phyloP scores from a whole-genome alignment of 1,140 invertebrate species.

The Drosophila pseudoananassae region DNA sequence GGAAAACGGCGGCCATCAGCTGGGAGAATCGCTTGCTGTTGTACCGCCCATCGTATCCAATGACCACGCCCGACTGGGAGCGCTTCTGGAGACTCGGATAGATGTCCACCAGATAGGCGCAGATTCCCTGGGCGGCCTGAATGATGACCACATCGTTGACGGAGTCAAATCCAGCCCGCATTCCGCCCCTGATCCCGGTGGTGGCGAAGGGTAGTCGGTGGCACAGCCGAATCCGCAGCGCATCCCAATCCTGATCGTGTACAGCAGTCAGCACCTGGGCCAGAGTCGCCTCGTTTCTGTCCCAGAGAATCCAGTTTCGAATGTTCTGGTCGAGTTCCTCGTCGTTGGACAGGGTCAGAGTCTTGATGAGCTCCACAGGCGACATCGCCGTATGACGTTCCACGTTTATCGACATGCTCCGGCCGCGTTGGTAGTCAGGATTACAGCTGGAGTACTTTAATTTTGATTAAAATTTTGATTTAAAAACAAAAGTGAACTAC shows the following conservation, averaged over 20 bases:
- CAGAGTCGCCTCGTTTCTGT: slow-evolving; percentile 58
- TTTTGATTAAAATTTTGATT: neutral
- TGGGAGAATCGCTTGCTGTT: slow-evolving; percentile 97
- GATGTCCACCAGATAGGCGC: slow-evolving; percentile 89
- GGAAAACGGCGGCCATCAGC: slow-evolving; percentile 93
- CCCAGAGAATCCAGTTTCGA: slow-evolving; percentile 63
- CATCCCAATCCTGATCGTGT: slow-evolving; percentile 51
- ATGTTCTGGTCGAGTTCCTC: slow-evolving; percentile 55
- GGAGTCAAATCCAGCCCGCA: slow-evolving; percentile 95
- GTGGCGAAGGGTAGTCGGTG: slow-evolving; percentile 92
- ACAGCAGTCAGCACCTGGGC: slow-evolving; percentile 60
- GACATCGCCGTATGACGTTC: slow-evolving; percentile 8
- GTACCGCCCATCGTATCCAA: slow-evolving; percentile 98
- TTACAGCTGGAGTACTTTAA: neutral
- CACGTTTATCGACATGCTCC: slow-evolving; percentile 13
- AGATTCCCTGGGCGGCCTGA: slow-evolving; percentile 97
- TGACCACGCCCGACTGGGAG: slow-evolving; percentile 89
- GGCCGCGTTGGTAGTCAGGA: neutral
- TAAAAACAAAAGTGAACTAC: neutral
- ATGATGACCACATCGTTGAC: slow-evolving; percentile 99
- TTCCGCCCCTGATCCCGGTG: slow-evolving; percentile 93
- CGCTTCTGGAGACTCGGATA: slow-evolving; percentile 83
- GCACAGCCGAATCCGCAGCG: slow-evolving; percentile 45
- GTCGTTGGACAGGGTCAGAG: slow-evolving; percentile 41
- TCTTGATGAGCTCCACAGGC: slow-evolving; percentile 42